phyloP scores from a whole-genome alignment of 2,888 invertebrate species.

The Spisula subtruncata region DNA sequence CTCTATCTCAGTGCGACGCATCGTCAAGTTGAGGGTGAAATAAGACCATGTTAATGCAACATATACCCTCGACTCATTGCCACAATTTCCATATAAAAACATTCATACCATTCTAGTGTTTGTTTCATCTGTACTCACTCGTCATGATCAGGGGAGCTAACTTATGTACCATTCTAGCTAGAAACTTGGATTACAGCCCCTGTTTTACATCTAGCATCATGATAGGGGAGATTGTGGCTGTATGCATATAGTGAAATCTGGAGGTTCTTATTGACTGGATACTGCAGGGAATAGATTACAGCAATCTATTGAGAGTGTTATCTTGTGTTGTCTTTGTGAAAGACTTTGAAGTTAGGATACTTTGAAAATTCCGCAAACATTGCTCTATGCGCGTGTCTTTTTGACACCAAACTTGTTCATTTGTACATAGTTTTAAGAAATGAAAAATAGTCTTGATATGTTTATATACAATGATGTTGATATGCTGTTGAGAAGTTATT shows the following conservation, averaged over 20 bases:
- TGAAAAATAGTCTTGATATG: slow-evolving; percentile 44
- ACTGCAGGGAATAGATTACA: slow-evolving; percentile 54
- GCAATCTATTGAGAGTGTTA: slow-evolving; percentile 52
- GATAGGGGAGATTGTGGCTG: background rate
- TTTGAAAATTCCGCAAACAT: slow-evolving; percentile 44
- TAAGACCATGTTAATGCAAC: background rate
- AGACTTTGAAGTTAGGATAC: slow-evolving; percentile 4
- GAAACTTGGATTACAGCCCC: slow-evolving; percentile 9
- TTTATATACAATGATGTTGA: slow-evolving; percentile 43
- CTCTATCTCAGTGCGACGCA: slow-evolving; percentile 15
- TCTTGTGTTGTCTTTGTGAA: slow-evolving; percentile 60
- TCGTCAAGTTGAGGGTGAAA: background rate
- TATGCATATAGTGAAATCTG: slow-evolving; percentile 10
- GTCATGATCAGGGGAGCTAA: background rate
- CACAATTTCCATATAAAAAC: slow-evolving; percentile 24
- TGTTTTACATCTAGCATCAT: background rate
- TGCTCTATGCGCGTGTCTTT: slow-evolving; percentile 50
- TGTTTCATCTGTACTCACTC: background rate
- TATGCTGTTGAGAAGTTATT: slow-evolving; percentile 28
- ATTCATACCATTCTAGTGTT: slow-evolving; percentile 7
- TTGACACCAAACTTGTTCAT: slow-evolving; percentile 38
- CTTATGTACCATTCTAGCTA: background rate
- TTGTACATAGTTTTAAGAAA: slow-evolving; percentile 48
- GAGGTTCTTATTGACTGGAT: slow-evolving; percentile 35
- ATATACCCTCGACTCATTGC: slow-evolving; percentile 11